phyloP scores from a whole-genome alignment of 2,888 invertebrate genomes.

The Pyralis farinalis region DNA sequence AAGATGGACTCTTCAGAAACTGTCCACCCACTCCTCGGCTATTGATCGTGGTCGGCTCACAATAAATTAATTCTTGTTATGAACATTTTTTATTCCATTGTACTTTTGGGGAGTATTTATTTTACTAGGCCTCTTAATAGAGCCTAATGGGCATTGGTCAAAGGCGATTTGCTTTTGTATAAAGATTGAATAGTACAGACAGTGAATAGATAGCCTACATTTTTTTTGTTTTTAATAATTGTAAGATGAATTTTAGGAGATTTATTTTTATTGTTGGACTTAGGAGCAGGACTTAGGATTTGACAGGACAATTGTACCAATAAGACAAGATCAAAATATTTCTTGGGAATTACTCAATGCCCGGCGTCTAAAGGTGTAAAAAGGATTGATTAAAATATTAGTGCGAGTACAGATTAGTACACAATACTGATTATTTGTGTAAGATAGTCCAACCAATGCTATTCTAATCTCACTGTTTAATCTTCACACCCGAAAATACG shows the following conservation, averaged over 20 bases:
- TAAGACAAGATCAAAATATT: too few relatives aligned
- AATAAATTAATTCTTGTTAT: slow-evolving; percentile 79
- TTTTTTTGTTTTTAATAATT: slow-evolving; percentile 4
- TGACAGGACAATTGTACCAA: background rate
- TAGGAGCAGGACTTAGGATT: too few relatives aligned
- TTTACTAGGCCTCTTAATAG: slow-evolving; percentile 54
- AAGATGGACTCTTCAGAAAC: slow-evolving; percentile 78
- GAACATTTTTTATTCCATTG: slow-evolving; percentile 74
- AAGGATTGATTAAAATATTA: slow-evolving; percentile 6
- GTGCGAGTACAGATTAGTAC: slow-evolving; percentile 20
- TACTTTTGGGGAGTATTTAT: slow-evolving; percentile 61
- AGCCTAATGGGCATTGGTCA: slow-evolving; percentile 72
- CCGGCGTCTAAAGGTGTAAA: background rate
- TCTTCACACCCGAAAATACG: slow-evolving; percentile 48
- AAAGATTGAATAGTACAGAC: slow-evolving; percentile 25
- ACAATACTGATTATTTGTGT: slow-evolving; percentile 50
- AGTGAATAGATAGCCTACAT: slow-evolving; percentile 13
- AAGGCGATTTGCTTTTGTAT: slow-evolving; percentile 26
- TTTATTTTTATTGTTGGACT: background rate
- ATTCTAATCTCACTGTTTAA: slow-evolving; percentile 47
- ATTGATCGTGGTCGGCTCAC: slow-evolving; percentile 71
- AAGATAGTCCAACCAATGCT: slow-evolving; percentile 54
- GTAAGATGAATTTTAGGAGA: background rate
- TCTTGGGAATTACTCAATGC: too few relatives aligned
- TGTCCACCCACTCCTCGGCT: slow-evolving; percentile 77